phyloP scores from a whole-genome alignment of 1,140 invertebrate species.

The Latrodectus geometricus region DNA sequence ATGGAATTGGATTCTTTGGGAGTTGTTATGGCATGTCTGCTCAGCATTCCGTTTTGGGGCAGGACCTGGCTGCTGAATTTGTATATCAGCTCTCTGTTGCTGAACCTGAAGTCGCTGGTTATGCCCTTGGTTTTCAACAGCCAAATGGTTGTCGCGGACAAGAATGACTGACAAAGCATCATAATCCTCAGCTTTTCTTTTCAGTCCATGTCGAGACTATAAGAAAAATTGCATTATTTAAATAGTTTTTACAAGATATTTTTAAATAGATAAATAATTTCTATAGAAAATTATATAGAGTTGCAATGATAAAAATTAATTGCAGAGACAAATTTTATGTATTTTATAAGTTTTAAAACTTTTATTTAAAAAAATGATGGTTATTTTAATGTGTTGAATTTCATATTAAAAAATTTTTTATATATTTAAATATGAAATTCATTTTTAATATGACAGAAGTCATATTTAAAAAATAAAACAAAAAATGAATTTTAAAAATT shows the following conservation, averaged over 20 bases:
- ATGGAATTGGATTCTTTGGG: slow-evolving; percentile 27
- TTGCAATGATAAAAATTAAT: neutral
- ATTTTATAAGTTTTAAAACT: no score
- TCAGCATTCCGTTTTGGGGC: slow-evolving; percentile 21
- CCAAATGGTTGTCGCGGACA: slow-evolving; percentile 27
- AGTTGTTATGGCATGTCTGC: slow-evolving; percentile 20
- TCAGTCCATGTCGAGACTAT: slow-evolving; percentile 51
- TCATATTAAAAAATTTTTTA: no score
- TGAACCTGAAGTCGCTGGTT: slow-evolving; percentile 17
- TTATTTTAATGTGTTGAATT: no score
- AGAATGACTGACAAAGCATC: slow-evolving; percentile 49
- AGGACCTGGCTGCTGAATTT: slow-evolving; percentile 10
- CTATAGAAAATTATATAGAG: neutral
- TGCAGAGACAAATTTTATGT: neutral
- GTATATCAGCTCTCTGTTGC: slow-evolving; percentile 27
- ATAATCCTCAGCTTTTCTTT: slow-evolving; percentile 51
- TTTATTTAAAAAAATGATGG: no score
- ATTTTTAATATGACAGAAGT: no score
- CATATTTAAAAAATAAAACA: no score
- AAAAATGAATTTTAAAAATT: no score
- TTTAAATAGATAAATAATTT: neutral
- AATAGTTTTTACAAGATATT: neutral
- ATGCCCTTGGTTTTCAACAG: slow-evolving; percentile 19
- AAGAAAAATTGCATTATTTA: neutral
- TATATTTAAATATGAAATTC: no score